Percentiles rank a stretch among this genome's conserved stretches.
Conservation (phyloP, 2,113 vertebrate species). For the Triplophysa rosa region DNA sequence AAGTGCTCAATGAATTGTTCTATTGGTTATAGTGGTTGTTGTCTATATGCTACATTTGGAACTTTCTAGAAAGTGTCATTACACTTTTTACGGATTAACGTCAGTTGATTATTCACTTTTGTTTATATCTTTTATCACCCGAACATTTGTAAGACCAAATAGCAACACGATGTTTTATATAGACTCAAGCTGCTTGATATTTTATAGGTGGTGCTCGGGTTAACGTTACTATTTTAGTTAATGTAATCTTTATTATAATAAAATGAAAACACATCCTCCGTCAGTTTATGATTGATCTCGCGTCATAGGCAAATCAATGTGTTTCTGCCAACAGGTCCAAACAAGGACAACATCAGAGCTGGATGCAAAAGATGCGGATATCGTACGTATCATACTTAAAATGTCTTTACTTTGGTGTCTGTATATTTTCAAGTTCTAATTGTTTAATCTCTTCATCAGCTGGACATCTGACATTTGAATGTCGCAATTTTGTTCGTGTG, state of each 20-base stretch:
- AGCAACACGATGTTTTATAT: background rate
- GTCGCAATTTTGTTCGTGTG: constrained; percentile 94
- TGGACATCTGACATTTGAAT: constrained; percentile 96
- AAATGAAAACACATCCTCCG: background rate
- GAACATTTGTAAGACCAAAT: background rate
- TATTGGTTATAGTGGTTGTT: background rate
- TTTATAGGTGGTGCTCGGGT: background rate
- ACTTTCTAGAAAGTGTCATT: background rate
- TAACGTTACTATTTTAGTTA: background rate
- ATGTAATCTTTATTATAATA: background rate
- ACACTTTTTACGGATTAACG: background rate
- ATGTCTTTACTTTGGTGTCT: background rate
- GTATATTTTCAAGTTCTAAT: background rate
- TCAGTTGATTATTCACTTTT: too few species aligned
- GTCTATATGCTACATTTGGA: background rate
- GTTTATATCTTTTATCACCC: too few species aligned
- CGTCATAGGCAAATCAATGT: background rate
- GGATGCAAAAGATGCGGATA: constrained; percentile 99
- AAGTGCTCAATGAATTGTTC: background rate
- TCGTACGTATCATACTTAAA: constrained; percentile 79
- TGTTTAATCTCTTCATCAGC: constrained; percentile 74
- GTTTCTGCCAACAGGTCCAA: constrained; percentile 80
- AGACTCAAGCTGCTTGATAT: background rate
- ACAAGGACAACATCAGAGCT: constrained; percentile 95
- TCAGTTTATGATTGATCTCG: background rate